A percentile compares a stretch with the other conserved stretches of the same genome.
Evolutionary conservation across 35 echinoderm and acorn worm genomes (phyloP).

Genomic region (Stichopus chloronotus): DNA sequence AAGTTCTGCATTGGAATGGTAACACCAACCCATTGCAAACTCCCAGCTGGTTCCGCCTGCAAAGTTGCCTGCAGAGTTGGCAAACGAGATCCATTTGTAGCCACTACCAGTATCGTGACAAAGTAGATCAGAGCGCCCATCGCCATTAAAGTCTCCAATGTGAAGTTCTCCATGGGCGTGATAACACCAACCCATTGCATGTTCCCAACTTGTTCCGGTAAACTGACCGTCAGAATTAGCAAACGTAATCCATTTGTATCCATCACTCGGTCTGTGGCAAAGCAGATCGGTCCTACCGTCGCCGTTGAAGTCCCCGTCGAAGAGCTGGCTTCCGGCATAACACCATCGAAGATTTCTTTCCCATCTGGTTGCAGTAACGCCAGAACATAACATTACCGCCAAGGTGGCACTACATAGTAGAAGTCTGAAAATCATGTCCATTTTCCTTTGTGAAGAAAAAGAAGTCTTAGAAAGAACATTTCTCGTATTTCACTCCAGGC

Average conservation of each 20-base stretch:
- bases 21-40: background rate
- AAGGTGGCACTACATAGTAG: no score
- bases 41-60: background rate
- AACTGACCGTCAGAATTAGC: no score
- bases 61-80: conserved; percentile 17
- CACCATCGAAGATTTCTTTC: conserved; percentile 1
- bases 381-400: no score
- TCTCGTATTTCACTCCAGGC: no score
- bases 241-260: conserved; percentile 39
- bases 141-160: background rate
- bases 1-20: background rate
- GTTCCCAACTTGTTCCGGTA: no score
- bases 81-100: conserved; percentile 16
- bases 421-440: no score
- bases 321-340: background rate
- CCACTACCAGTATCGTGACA: background rate
- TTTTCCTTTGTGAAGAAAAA: no score
- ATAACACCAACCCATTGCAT: background rate
- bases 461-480: no score
- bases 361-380: background rate
- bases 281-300: conserved; percentile 37
- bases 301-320: conserved; percentile 59
- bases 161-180: background rate
- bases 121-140: background rate
- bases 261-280: background rate